Percentiles rank a stretch among this genome's conserved stretches.
Evolutionary conservation across 2,888 invertebrate genomes (phyloP).

Genomic region (Andrena chrysosceles): DNA sequence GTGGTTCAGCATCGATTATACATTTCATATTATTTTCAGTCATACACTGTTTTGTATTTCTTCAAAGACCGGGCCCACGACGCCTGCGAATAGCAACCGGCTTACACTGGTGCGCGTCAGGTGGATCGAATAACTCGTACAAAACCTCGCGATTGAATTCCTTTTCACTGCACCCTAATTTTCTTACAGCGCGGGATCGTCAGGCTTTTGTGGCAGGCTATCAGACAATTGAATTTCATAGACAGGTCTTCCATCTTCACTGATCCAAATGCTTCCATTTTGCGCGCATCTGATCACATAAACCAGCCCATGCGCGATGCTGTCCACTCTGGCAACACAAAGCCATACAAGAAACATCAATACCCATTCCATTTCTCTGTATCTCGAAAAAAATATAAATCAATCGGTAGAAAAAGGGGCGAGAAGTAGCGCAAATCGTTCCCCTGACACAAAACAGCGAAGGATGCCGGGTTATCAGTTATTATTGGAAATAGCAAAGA

Average conservation of each 20-base stretch:
- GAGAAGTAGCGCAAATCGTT: too few relatives aligned
- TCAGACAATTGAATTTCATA: slow-evolving; percentile 80
- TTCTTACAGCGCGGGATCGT: neutral
- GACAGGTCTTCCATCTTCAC: slow-evolving; percentile 80
- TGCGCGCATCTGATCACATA: slow-evolving; percentile 80
- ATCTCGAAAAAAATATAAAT: neutral
- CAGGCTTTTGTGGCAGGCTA: slow-evolving; percentile 71
- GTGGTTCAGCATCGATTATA: too few relatives aligned
- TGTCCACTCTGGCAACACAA: slow-evolving; percentile 75
- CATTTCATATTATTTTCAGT: too few relatives aligned
- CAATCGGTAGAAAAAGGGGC: neutral
- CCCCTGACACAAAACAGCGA: too few relatives aligned
- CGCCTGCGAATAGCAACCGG: too few relatives aligned
- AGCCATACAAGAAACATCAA: neutral
- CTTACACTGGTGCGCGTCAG: too few relatives aligned
- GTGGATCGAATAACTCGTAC: too few relatives aligned
- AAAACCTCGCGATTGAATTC: neutral
- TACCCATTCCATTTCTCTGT: neutral
- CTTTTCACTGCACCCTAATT: neutral
- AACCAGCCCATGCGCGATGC: slow-evolving; percentile 79
- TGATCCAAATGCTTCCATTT: slow-evolving; percentile 82
- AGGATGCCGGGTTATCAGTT: too few relatives aligned
- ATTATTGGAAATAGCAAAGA: neutral
- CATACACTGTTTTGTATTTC: too few relatives aligned
- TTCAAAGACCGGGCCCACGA: too few relatives aligned